Conservation (phyloP, 2,113 vertebrate genomes). For the Elgaria multicarinata region DNA sequence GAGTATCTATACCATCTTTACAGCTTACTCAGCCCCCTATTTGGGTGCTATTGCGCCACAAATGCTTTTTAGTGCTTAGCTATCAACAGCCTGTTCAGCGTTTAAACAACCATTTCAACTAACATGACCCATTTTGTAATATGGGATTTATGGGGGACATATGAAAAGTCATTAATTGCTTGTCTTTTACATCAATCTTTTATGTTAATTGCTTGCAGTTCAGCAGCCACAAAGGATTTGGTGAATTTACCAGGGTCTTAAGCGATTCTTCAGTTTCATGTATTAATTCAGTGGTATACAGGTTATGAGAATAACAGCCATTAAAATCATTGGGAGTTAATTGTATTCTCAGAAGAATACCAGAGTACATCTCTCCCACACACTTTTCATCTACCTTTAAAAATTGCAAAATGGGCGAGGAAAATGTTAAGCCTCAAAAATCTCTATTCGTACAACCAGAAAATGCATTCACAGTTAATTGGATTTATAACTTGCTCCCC, state of each 20-base stretch:
- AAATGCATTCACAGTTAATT: slow-evolving; percentile 8
- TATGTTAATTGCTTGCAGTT: not conserved
- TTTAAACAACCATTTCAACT: not conserved
- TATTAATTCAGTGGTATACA: not conserved
- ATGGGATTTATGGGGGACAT: not conserved
- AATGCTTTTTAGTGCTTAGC: not conserved
- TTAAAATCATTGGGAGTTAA: not conserved
- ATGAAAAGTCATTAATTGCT: not conserved
- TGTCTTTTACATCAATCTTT: not conserved
- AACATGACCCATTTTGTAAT: not conserved
- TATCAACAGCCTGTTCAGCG: not conserved
- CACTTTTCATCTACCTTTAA: not conserved
- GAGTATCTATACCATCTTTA: not conserved
- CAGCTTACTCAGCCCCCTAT: rapidly evolving
- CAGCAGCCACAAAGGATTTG: not conserved
- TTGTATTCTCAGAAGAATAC: slow-evolving; percentile 29
- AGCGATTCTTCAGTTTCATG: slow-evolving; percentile 7
- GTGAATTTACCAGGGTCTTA: not conserved
- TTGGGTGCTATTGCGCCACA: not conserved
- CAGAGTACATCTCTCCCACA: not conserved
- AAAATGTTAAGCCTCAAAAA: slow-evolving; percentile 37
- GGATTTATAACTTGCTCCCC: slow-evolving; percentile 15
- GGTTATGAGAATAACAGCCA: not conserved
- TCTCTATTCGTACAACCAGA: not conserved
- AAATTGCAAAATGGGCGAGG: not conserved